Evolutionary conservation across 1,140 invertebrate species (phyloP), one percentile per base, ranked within the genome.

Genomic region (Camponotus vicinus): DNA sequence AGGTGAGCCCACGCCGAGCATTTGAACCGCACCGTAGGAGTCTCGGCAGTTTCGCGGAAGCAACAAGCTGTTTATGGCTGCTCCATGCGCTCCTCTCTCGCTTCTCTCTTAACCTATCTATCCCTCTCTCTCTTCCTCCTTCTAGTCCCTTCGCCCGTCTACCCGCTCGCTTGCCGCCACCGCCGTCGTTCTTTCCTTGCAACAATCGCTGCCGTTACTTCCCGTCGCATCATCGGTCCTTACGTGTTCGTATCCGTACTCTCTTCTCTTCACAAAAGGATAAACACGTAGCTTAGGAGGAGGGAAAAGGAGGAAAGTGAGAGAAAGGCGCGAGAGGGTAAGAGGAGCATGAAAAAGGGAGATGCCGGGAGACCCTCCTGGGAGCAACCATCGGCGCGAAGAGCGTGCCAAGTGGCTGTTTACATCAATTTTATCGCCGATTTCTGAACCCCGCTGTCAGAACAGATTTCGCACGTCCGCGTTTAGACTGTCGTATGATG

Each of bases 51-150:
- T 93, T 92, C 93, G 91, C 92, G 92, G 94, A 94, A 95, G 95
- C 95, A 95, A 95, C 95, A 95, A 95, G 95, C 95, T 95, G 95
- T 95, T 95, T 95, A 95, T 94, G 93, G 94, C 92, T 93, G 92
- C 89, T 93, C 91, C 92, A 92, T 92, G 90, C 90, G 87, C 89
- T 83, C 67, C 89, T 82, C 86, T 76, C 86, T 71, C 85, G 32
- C 55, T 75, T 83, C 79, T 83, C 79, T 83, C 69, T 79, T 78
- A 83, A 83, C 79, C 52, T 57, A 86, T 89, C 90, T 64, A 63
- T 0, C 15, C 49, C 15, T 27, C 42, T 11, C 42, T 52, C 49
- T 8, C 40, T 45, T 2, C 88, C 91, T 86, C 89, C 75, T 78
- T 37, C 64, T 32, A 27, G 0, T n/a, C 11, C 77, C 21, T 37